phyloP scores from a whole-genome alignment of 1,140 invertebrate species.

The Eumaeus atala region DNA sequence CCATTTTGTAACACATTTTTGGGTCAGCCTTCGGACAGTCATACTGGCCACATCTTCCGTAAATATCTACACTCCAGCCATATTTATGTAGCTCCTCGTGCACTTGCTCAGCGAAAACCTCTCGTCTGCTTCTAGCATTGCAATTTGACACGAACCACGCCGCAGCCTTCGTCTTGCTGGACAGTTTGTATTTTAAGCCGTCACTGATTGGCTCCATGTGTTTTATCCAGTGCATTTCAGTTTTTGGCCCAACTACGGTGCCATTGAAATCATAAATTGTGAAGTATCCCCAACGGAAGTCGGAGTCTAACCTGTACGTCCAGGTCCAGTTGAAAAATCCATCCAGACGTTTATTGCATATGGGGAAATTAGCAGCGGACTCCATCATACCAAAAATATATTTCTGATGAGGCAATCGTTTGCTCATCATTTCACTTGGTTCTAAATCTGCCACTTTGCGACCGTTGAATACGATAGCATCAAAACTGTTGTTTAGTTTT shows the following conservation, averaged over 20 bases:
- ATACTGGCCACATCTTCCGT: slow-evolving; percentile 28
- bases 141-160: slow-evolving; percentile 48
- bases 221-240: slow-evolving; percentile 41
- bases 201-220: slow-evolving; percentile 36
- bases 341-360: slow-evolving; percentile 35
- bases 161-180: slow-evolving; percentile 34
- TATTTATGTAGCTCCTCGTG: slow-evolving; percentile 24
- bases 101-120: slow-evolving; percentile 27
- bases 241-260: slow-evolving; percentile 41
- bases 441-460: slow-evolving; percentile 31
- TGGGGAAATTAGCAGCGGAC: slow-evolving; percentile 44
- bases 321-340: slow-evolving; percentile 78
- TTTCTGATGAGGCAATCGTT: slow-evolving; percentile 40
- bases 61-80: slow-evolving; percentile 27
- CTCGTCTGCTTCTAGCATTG: slow-evolving; percentile 27
- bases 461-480: slow-evolving; percentile 45
- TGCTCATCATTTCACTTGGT: slow-evolving; percentile 26
- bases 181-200: slow-evolving; percentile 33
- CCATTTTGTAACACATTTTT: slow-evolving; percentile 23
- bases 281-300: slow-evolving; percentile 75
- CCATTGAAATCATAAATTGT: slow-evolving; percentile 43
- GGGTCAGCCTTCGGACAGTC: slow-evolving; percentile 25
- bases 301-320: slow-evolving; percentile 79
- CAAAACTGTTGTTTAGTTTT: slow-evolving; percentile 27
- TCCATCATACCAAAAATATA: slow-evolving; percentile 57